Base-by-base conservation (phyloP, 2,888 invertebrate genomes). In the Tricholauxania praeusta region DNA sequence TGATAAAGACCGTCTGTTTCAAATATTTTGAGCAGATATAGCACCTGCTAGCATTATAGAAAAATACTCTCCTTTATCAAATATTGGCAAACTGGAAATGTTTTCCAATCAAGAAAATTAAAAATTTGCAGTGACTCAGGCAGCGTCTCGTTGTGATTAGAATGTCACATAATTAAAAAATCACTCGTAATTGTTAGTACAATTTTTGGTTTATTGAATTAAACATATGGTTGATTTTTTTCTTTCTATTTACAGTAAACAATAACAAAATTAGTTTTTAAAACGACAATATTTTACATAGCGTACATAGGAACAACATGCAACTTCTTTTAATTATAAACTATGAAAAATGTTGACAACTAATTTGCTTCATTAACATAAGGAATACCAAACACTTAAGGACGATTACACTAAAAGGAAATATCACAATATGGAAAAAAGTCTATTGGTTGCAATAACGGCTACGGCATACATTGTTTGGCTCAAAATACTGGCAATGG, bases 401-500 rank as follows among this genome's bases (percentile, higher is more conserved):
- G 51, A 47, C 19, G 52, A 70, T 51, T 47, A 70, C 52, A 63
- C 62, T 70, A 70, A 62, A 48, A 70, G 17, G 63, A 63, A 64
- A 70, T 70, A 70, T 70, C 70, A 70, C 70, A 70, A 70, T 63
- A n/a, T 60, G 49, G 60, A 69, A 57, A 22, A 67, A 51, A 60
- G 59, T 60, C 32, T 59, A 32, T 49, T 59, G 10, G 48, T 57
- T 57, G 55, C 57, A 39, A 55, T 28, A 10, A 39, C 39, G 39
- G 28, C 28, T 28, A 10, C 39, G 39, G 39, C 39, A 10, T 0
- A 28, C 28, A 28, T 28, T 28, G 60, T n/a, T 39, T 47, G 15
- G 14, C 60, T 72, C 53, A 72, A 60, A 72, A 72, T 2, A 72
- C 72, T 49, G 66, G 62, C 52, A 72, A 53, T n/a, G 72, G 67